Base-by-base conservation (phyloP, 2,888 invertebrate species). In the Drosophila neonasuta region DNA sequence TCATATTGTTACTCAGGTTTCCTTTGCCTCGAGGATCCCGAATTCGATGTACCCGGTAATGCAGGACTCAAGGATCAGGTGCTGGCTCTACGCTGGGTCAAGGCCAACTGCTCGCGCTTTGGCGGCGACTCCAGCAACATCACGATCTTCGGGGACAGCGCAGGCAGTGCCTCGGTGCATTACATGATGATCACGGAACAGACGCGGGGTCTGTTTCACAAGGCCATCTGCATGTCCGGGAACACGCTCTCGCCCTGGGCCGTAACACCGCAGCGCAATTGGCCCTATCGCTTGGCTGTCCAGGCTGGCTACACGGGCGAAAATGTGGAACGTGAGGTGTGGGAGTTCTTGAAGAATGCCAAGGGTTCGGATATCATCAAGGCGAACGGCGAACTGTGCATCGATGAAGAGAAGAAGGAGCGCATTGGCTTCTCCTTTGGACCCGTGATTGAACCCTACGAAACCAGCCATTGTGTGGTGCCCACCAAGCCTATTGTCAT, bases 21-120 rank as follows among this genome's bases (percentile, higher is more conserved):
- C 66, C 81, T 92, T 42, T 90, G 90, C 63, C 78, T 92, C 42
- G 87, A 92, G 56, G 92, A 92, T 79, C 88, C 91, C n/a, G 88
- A 88, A 4, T 82, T 92, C 11, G 91, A 90, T 63, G 91, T 92
- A 32, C 92, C 92, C 46, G 92, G 92, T 13, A 93, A 93, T 85
- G 92, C 92, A 0, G 92, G 92, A 0, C 88, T 92, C 0, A 92
- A 92, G 79, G 93, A 93, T 80, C 91, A 92, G 84, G 90, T 92
- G 0, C 76, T 92, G 86, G 92, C 92, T 0, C 77, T 93, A 42
- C 91, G 90, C 74, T 93, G 92, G 92, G 90, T 92, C 2, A 91
- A 92, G 68, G 89, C 88, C n/a, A 93, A 93, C 74, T 92, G 92
- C 46, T 70, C 81, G n/a, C 88, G 89, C 34, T 93, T 93, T 74